Percentiles rank a stretch among this genome's conserved stretches.
Conservation (phyloP, 1,140 invertebrate species). For the Elymnias hypermnestra region DNA sequence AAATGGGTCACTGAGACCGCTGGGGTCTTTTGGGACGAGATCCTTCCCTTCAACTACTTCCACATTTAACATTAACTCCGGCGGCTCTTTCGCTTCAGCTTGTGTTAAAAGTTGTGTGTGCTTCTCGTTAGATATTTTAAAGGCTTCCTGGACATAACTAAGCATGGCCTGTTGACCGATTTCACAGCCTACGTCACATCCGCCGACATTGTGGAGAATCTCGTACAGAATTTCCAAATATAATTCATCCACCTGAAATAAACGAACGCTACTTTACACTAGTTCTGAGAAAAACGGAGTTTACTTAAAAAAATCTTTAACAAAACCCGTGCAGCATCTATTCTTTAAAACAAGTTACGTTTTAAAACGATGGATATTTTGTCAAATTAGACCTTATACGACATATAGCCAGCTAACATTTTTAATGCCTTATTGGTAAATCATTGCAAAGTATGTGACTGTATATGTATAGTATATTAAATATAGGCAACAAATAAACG, state of each 20-base stretch:
- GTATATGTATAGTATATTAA: no score
- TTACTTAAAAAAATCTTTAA: no score
- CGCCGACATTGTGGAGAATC: constrained; percentile 94
- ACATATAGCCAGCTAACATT: no score
- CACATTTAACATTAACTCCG: constrained; percentile 93
- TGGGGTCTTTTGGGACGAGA: constrained; percentile 95
- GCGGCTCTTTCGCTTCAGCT: constrained; percentile 88
- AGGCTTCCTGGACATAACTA: constrained; percentile 91
- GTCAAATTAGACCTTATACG: no score
- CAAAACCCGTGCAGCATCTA: no score
- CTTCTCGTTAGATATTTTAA: constrained; percentile 86
- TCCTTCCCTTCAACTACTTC: constrained; percentile 95
- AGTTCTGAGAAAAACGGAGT: background rate
- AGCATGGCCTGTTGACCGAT: constrained; percentile 84
- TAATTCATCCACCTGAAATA: constrained; percentile 89
- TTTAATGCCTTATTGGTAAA: no score
- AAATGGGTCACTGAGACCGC: constrained; percentile 97
- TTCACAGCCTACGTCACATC: constrained; percentile 82
- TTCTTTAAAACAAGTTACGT: no score
- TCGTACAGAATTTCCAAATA: constrained; percentile 95
- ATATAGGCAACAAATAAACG: no score
- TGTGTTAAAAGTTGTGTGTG: constrained; percentile 82
- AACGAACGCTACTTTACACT: background rate
- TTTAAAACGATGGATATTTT: no score
- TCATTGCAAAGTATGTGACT: no score